phyloP scores from a whole-genome alignment of 2,888 invertebrate species.

The Tiliacea aurago region DNA sequence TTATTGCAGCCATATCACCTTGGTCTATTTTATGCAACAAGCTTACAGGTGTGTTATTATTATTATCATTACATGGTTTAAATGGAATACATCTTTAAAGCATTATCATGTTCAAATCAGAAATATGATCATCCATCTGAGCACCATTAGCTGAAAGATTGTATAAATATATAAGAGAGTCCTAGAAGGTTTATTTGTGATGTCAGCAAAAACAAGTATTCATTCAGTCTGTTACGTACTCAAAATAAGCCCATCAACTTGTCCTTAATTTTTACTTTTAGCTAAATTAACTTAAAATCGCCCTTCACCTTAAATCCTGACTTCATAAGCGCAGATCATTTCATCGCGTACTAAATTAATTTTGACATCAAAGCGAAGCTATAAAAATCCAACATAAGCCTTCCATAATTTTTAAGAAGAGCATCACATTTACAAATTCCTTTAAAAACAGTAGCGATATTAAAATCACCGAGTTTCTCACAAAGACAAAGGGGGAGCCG shows the following conservation, averaged over 20 bases:
- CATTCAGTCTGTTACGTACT: background rate
- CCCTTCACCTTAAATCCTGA: constrained; percentile 44
- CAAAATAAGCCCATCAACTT: background rate
- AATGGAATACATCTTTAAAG: background rate
- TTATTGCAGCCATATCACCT: constrained; percentile 13
- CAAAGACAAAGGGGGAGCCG: constrained; percentile 82
- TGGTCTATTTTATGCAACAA: constrained; percentile 3
- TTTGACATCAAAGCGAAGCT: constrained; percentile 54
- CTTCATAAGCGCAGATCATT: constrained; percentile 38
- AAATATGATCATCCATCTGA: background rate
- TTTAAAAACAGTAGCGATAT: constrained; percentile 76
- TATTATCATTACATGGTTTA: background rate
- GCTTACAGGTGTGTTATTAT: background rate
- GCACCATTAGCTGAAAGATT: background rate
- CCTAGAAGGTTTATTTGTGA: background rate
- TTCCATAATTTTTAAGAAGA: constrained; percentile 58
- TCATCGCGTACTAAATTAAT: constrained; percentile 42
- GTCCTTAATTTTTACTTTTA: background rate
- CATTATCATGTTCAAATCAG: background rate
- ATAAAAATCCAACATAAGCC: constrained; percentile 55
- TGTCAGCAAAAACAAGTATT: background rate
- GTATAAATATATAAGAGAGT: background rate
- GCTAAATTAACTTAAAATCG: constrained; percentile 3
- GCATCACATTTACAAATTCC: constrained; percentile 66
- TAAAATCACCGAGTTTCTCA: constrained; percentile 80